Evolutionary conservation across 2,888 invertebrate genomes (phyloP).

Genomic region (Scaptomyza parva): DNA sequence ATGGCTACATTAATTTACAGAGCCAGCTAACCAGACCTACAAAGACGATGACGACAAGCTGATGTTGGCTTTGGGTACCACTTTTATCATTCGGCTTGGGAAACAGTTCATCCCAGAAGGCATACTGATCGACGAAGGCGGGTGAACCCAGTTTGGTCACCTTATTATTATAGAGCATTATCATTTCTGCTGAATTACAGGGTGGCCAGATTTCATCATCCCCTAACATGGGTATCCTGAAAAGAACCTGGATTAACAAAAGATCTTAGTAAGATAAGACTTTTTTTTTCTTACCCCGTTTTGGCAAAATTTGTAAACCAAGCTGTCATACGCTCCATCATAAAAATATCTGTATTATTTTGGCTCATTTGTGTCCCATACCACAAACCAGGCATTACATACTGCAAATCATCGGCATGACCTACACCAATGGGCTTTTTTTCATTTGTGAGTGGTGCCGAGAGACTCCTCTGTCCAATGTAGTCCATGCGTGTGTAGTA

Average conservation of each 20-base stretch:
- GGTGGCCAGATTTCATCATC: slow-evolving; percentile 56
- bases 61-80: slow-evolving; percentile 15
- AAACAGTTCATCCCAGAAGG: slow-evolving; percentile 74
- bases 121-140: slow-evolving; percentile 56
- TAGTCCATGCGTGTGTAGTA: slow-evolving; percentile 88
- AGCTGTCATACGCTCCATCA: slow-evolving; percentile 83
- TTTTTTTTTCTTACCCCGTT: slow-evolving; percentile 64
- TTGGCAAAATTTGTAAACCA: slow-evolving; percentile 84
- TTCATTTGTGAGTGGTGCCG: slow-evolving; percentile 82
- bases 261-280: too few relatives aligned
- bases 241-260: neutral
- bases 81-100: slow-evolving; percentile 30
- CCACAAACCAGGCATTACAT: slow-evolving; percentile 67
- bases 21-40: slow-evolving; percentile 30
- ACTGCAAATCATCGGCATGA: slow-evolving; percentile 80
- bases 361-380: slow-evolving; percentile 71
- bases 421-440: slow-evolving; percentile 80
- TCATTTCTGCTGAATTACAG: slow-evolving; percentile 28
- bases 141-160: slow-evolving; percentile 40
- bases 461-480: slow-evolving; percentile 86
- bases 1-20: slow-evolving; percentile 74
- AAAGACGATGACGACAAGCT: slow-evolving; percentile 12
- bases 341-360: slow-evolving; percentile 82
- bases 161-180: slow-evolving; percentile 63
- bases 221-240: slow-evolving; percentile 30